Percentiles rank a stretch among this genome's conserved stretches.
These are phyloP conservation scores for Scopus umbretta DNA, from an alignment of 2,113 vertebrate genomes.

Conservation along the genomic window DNA sequence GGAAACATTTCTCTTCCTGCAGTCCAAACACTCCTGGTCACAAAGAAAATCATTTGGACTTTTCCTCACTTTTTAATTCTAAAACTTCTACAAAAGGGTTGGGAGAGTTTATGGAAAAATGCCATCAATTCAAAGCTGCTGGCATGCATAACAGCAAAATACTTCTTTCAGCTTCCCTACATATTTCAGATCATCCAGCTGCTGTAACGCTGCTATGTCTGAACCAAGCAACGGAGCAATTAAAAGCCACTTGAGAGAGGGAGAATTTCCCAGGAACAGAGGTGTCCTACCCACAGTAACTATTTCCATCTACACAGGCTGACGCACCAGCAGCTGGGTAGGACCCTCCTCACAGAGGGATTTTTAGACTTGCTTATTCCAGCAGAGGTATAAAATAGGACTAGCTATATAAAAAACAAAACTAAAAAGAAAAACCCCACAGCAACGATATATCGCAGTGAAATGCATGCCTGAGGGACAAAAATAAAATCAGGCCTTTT, in stretches of 20 bases:
- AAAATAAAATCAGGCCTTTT: neutral
- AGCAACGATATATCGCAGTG: neutral
- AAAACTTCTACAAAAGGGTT: neutral
- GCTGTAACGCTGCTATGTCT: neutral
- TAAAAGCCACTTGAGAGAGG: neutral
- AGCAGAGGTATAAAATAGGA: neutral
- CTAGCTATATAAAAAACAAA: neutral
- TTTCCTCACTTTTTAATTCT: neutral
- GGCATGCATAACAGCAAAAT: neutral
- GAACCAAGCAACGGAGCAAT: neutral
- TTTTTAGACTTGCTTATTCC: neutral
- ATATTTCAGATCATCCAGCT: neutral
- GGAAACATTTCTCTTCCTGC: neutral
- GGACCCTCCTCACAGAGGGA: neutral
- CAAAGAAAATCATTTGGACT: neutral
- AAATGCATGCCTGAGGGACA: neutral
- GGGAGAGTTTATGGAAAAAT: neutral
- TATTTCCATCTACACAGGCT: neutral
- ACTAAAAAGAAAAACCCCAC: rapidly evolving
- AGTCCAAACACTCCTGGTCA: neutral
- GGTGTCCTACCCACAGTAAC: neutral
- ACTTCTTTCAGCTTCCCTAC: neutral
- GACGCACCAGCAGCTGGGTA: neutral
- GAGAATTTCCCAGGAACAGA: neutral
- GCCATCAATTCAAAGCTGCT: neutral